A percentile compares a stretch with the other conserved stretches of the same genome.
Conservation (phyloP, 2,888 invertebrate species). For the Branchipolynoe longqiensis region DNA sequence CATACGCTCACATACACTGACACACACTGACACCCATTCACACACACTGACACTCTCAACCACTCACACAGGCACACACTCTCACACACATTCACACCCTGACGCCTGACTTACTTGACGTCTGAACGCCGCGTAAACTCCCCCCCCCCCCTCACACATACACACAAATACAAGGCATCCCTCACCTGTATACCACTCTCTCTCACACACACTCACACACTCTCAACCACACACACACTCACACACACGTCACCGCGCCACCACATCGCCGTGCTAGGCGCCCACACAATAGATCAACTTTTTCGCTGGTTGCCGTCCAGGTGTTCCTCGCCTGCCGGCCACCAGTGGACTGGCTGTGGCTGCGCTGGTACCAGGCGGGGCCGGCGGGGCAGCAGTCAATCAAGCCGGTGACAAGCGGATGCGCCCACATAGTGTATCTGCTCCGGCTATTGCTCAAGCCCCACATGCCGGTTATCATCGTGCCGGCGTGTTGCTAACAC, state of each 20-base stretch:
- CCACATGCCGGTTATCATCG: not conserved
- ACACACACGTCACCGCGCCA: not conserved
- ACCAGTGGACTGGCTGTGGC: not conserved
- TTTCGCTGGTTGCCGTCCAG: not conserved
- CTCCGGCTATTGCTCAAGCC: slow-evolving; percentile 1
- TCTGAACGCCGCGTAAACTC: too few relatives aligned
- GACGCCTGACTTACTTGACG: not conserved
- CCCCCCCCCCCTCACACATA: not conserved
- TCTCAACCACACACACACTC: not conserved
- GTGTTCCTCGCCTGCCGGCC: slow-evolving; percentile 4
- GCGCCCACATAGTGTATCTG: not conserved
- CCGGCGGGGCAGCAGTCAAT: slow-evolving; percentile 21
- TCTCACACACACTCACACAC: not conserved
- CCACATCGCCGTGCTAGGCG: slow-evolving; percentile 12
- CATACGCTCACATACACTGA: too few relatives aligned
- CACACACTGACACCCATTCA: too few relatives aligned
- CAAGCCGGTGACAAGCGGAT: slow-evolving; percentile 17
- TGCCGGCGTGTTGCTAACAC: too few relatives aligned
- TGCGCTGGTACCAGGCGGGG: slow-evolving; percentile 32
- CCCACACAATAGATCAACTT: slow-evolving; percentile 29
- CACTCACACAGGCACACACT: not conserved
- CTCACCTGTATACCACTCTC: not conserved
- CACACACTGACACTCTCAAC: not conserved
- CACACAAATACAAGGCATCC: not conserved
- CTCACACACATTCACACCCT: not conserved